Base-by-base conservation (phyloP, 2,797 vertebrate genomes). In the Numenius phaeopus region DNA sequence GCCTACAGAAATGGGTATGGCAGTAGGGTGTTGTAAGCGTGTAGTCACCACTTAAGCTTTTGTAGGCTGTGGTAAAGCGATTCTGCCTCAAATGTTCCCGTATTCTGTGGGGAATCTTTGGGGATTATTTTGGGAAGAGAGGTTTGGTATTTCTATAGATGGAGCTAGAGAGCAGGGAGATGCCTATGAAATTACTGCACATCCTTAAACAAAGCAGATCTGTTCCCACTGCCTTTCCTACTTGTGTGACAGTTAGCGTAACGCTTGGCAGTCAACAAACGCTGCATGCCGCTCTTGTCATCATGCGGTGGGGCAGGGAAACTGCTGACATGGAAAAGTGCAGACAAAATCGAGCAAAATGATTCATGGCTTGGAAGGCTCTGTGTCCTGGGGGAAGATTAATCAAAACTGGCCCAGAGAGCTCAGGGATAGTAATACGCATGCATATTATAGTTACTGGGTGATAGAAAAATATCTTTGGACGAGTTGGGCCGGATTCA, bases 241-340 rank as follows among this genome's bases (percentile, higher is more conserved):
- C 89, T 84, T 30, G 79, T 86, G 77, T 92, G 94, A 97, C 92
- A 85, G 91, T 58, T 77, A 77, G 80, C 3, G 5, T 82, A 96
- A 94, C 65, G 37, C 89, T 96, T 95, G 94, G 96, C 95, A 94
- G 83, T 82, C 84, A 91, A 94, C 87, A 96, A 88, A 86, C 1
- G 0, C 79, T 84, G 89, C 82, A 15, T 70, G 94, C 94, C 95
- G 91, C 92, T 94, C 94, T 95, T 96, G 96, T 97, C 94, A 90
- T 95, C 96, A 37, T 91, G 91, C 3, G 26, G 87, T 44, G 85
- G 94, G 94, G 94, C 58, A 94, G 94, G 77, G 92, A 94, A 96
- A 92, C 91, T 97, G 95, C 96, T 96, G 96, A 96, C 95, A 96
- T 94, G 94, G 87, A 95, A 96, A 96, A 96, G 87, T 64, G 76